Evolutionary conservation across 2,113 vertebrate genomes (phyloP).

Genomic region (Pygoscelis antarcticus): DNA sequence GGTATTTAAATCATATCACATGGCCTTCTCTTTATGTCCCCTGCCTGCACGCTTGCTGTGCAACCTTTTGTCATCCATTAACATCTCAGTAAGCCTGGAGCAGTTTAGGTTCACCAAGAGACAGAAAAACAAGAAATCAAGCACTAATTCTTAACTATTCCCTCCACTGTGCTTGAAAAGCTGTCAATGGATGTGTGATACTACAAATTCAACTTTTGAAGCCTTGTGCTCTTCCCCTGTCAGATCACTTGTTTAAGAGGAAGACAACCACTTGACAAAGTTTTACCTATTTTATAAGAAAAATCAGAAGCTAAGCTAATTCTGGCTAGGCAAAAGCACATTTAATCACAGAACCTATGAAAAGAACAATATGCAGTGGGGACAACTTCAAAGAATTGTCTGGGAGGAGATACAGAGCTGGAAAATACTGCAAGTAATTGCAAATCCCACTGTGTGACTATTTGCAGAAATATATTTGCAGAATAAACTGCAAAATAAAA

Average conservation of each 20-base stretch:
- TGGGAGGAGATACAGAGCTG: neutral
- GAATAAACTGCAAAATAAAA: neutral
- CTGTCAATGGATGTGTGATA: neutral
- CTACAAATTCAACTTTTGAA: neutral
- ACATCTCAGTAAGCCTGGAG: neutral
- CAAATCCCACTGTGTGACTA: neutral
- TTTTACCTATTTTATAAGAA: neutral
- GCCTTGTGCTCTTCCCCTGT: neutral
- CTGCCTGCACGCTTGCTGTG: neutral
- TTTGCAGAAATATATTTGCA: neutral
- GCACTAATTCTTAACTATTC: neutral
- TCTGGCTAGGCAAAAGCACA: neutral
- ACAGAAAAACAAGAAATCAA: neutral
- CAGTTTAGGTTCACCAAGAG: neutral
- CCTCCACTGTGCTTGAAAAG: neutral
- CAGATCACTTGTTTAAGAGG: neutral
- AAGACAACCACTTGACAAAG: neutral
- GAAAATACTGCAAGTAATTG: neutral
- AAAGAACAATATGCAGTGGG: neutral
- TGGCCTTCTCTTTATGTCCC: neutral
- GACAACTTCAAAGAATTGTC: neutral
- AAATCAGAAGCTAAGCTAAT: neutral
- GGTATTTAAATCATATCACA: neutral
- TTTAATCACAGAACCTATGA: neutral
- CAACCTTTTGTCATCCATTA: neutral